Evolutionary conservation across 2,113 vertebrate genomes (phyloP).

Genomic region (Saimiri boliviensis): DNA sequence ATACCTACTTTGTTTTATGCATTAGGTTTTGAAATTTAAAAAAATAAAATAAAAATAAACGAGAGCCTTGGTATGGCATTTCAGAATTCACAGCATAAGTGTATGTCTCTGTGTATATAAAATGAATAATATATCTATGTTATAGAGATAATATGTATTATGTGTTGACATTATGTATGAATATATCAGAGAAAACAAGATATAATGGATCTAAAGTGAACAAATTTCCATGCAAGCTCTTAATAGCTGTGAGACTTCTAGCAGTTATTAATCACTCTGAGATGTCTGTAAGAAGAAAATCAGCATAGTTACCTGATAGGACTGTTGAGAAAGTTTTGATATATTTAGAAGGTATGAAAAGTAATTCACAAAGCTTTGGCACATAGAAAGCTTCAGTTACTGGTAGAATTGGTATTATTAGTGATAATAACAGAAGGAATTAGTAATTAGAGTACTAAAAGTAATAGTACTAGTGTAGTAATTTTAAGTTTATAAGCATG

Average conservation of each 20-base stretch:
- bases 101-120: background rate
- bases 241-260: background rate
- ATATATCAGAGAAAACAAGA: background rate
- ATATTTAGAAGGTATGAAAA: background rate
- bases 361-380: background rate
- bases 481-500: background rate
- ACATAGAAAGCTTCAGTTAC: background rate
- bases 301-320: background rate
- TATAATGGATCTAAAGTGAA: background rate
- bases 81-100: background rate
- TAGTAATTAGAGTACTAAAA: background rate
- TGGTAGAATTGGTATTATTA: background rate
- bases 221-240: background rate
- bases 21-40: background rate
- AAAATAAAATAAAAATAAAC: background rate
- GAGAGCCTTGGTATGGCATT: background rate
- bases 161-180: background rate
- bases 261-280: background rate
- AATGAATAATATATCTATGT: background rate
- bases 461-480: background rate
- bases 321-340: background rate
- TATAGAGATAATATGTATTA: background rate
- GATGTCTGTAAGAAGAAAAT: background rate
- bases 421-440: background rate
- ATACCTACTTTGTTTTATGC: background rate